phyloP scores from a whole-genome alignment of 2,888 invertebrate species.

The Gymnosoma rotundatum region DNA sequence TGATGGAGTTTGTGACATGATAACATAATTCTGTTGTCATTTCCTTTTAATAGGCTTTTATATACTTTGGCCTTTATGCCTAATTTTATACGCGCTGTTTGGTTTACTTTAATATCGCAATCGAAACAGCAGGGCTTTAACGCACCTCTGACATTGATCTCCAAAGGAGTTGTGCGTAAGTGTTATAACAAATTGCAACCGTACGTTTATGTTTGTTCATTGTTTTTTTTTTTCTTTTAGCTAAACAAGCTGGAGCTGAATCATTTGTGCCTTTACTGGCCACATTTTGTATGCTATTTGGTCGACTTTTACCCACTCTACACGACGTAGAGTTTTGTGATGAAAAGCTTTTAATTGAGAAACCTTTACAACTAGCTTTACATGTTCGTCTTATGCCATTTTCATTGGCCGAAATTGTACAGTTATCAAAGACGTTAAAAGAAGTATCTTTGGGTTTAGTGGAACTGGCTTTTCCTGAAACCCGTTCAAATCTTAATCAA shows the following conservation, averaged over 20 bases:
- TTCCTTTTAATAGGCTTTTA: constrained; percentile 84
- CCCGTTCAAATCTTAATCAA: constrained; percentile 85
- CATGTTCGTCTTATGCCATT: constrained; percentile 84
- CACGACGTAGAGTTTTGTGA: constrained; percentile 93
- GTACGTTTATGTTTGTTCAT: not conserved
- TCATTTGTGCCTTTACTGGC: constrained; percentile 90
- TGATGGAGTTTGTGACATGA: not conserved
- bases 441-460: constrained; percentile 93
- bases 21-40: not conserved
- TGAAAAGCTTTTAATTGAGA: constrained; percentile 79
- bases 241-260: constrained; percentile 84
- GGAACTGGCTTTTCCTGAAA: constrained; percentile 92
- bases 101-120: constrained; percentile 84
- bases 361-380: constrained; percentile 71
- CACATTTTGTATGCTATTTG: constrained; percentile 92
- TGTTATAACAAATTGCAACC: constrained; percentile 51
- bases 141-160: constrained; percentile 80
- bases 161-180: constrained; percentile 82
- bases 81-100: constrained; percentile 88
- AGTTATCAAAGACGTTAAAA: constrained; percentile 88
- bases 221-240: constrained; percentile 71
- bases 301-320: constrained; percentile 90
- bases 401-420: constrained; percentile 88
- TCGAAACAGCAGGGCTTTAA: constrained; percentile 81
- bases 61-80: constrained; percentile 92